A percentile compares a stretch with the other conserved stretches of the same genome.
These are phyloP conservation scores for Merops nubicus DNA, from an alignment of 2,113 vertebrate genomes.

Conservation along the genomic window DNA sequence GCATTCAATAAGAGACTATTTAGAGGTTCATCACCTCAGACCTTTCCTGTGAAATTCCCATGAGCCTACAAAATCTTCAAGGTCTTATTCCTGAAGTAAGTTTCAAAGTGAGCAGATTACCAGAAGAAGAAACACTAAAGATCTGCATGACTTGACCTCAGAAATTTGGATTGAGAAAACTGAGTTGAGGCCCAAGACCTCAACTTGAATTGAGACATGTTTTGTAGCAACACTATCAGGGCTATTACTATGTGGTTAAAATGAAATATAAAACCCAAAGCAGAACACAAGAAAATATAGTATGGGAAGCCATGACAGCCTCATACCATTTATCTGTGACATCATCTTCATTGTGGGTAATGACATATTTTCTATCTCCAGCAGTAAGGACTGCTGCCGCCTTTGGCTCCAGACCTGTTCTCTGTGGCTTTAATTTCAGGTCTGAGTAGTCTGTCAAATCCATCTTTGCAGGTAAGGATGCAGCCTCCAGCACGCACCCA, in stretches of 20 bases:
- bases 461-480: background rate
- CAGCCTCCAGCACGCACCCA: too few relatives aligned
- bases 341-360: background rate
- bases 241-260: background rate
- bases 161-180: background rate
- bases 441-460: background rate
- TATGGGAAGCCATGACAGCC: background rate
- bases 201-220: background rate
- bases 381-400: background rate
- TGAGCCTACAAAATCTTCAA: background rate
- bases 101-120: background rate
- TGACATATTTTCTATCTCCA: background rate
- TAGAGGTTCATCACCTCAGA: background rate
- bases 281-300: background rate
- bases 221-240: background rate
- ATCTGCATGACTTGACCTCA: background rate
- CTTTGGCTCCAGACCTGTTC: background rate
- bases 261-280: background rate
- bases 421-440: background rate
- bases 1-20: background rate
- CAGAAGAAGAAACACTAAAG: background rate
- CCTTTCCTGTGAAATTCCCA: background rate
- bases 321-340: background rate
- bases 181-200: background rate
- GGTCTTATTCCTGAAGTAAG: background rate